Base-by-base conservation (phyloP, 2,113 vertebrate species). In the Forbesichthys agassizii region DNA sequence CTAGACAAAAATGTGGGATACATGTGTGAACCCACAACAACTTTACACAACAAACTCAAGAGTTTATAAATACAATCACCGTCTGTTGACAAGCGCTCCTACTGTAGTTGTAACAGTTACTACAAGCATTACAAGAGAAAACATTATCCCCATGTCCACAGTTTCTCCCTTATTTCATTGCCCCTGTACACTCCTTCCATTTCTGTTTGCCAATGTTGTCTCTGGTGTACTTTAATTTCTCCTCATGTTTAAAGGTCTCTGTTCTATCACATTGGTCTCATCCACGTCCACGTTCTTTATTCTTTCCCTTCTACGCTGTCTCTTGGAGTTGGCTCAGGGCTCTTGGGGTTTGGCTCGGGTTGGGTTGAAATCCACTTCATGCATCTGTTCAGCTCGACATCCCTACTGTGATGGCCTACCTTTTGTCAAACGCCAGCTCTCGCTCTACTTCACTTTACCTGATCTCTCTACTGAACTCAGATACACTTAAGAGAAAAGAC, bases 331-430 rank as follows among this genome's bases (percentile, higher is more conserved):
- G 1, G 36, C 18, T 18, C 18, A 47, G 5, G 53, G 75, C 60
- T 77, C 55, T 42, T 57, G 59, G 52, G 78, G 51, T 33, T 71
- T 56, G 75, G 80, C 69, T 79, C 8, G 0, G 1, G 67, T 71
- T 85, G 0, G 1, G 67, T 71, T 85, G 73, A 77, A 69, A 86
- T 62, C 64, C 68, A 64, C 81, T 80, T 74, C 12, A 69, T 79
- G 71, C 74, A 18, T 57, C 64, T 48, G 78, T 62, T 79, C 33
- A 53, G 56, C 58, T 33, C 56, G n/a, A 66, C 64, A 70, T 80
- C 66, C 85, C 82, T 69, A 78, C 79, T 84, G 81, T 55, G 80
- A 58, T 42, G 65, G 58, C 71, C 71, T 69, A 48, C 65, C 48
- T 1, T 20, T 68, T 71, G 68, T 63, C 59, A 77, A 48, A 49